Conservation (phyloP, 2,113 vertebrate species). For the Epinephelus fuscoguttatus region DNA sequence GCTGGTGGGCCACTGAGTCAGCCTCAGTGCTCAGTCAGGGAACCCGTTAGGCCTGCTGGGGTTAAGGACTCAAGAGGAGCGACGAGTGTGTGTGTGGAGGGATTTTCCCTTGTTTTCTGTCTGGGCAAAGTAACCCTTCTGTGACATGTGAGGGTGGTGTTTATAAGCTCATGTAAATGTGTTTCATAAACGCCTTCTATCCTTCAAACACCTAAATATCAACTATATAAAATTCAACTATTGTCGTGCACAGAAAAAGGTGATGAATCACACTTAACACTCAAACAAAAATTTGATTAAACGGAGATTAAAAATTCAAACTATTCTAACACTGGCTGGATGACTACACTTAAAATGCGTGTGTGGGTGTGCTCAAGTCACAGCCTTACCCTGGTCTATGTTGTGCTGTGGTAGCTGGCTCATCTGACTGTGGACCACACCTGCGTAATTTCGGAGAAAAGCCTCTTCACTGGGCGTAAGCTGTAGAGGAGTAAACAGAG, state of each 20-base stretch:
- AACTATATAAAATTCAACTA: neutral
- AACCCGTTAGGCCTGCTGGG: conserved; percentile 25
- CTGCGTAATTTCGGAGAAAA: conserved; percentile 95
- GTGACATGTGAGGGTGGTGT: conserved; percentile 1
- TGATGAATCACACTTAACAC: neutral
- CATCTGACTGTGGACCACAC: conserved; percentile 97
- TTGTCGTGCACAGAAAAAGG: neutral
- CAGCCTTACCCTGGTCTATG: conserved; percentile 94
- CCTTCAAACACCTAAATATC: neutral
- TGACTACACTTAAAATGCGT: neutral
- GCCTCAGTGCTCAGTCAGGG: conserved; percentile 21
- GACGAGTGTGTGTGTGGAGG: conserved; percentile 27
- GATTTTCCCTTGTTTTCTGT: conserved; percentile 50
- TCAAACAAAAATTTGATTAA: neutral
- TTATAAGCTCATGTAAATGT: neutral
- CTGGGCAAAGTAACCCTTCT: neutral
- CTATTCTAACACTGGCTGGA: neutral
- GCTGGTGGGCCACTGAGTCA: conserved; percentile 42
- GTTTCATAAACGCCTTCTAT: neutral
- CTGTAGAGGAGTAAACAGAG: conserved; percentile 75
- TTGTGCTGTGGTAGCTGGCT: conserved; percentile 98
- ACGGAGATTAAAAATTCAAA: neutral
- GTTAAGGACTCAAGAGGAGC: conserved; percentile 3
- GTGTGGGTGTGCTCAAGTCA: neutral
- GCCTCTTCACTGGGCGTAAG: conserved; percentile 97